These are phyloP conservation scores for Chaenocephalus aceratus DNA, from an alignment of 2,113 vertebrate species.

Conservation along the genomic window DNA sequence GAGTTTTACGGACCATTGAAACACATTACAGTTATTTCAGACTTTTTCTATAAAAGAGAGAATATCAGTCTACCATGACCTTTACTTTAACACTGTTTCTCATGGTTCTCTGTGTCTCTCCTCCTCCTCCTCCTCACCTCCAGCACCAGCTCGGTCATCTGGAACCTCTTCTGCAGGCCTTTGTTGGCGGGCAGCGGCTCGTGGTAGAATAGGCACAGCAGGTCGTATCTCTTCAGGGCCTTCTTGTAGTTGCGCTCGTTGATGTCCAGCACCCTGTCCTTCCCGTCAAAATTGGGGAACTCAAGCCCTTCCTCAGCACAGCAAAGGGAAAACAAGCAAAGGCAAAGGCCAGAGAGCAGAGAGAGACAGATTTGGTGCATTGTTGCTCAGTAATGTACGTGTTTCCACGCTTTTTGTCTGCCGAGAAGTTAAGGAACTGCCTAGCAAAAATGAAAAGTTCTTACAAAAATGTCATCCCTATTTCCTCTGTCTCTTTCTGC, in stretches of 20 bases:
- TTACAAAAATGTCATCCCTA: constrained; percentile 8
- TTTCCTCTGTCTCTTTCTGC: background rate
- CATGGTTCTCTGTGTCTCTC: background rate
- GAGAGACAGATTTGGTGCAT: constrained; percentile 78
- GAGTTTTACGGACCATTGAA: background rate
- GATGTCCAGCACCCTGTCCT: constrained; percentile 93
- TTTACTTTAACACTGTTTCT: background rate
- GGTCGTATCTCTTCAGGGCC: constrained; percentile 90
- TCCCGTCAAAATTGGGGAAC: constrained; percentile 96
- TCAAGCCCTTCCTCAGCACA: constrained; percentile 92
- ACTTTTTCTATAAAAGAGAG: background rate
- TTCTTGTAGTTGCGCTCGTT: constrained; percentile 95
- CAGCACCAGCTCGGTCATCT: constrained; percentile 94
- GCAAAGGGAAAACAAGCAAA: constrained; percentile 81
- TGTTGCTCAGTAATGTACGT: constrained; percentile 14
- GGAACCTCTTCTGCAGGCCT: constrained; percentile 91
- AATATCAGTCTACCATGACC: background rate
- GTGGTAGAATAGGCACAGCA: constrained; percentile 94
- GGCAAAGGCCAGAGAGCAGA: constrained; percentile 80
- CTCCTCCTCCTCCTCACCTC: constrained; percentile 87
- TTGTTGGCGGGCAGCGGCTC: constrained; percentile 89
- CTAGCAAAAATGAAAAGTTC: constrained; percentile 14
- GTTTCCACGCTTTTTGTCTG: background rate
- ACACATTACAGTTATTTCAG: background rate
- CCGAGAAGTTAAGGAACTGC: constrained; percentile 17